Conservation (phyloP, 1,140 invertebrate species). For the Pararge aegeria region DNA sequence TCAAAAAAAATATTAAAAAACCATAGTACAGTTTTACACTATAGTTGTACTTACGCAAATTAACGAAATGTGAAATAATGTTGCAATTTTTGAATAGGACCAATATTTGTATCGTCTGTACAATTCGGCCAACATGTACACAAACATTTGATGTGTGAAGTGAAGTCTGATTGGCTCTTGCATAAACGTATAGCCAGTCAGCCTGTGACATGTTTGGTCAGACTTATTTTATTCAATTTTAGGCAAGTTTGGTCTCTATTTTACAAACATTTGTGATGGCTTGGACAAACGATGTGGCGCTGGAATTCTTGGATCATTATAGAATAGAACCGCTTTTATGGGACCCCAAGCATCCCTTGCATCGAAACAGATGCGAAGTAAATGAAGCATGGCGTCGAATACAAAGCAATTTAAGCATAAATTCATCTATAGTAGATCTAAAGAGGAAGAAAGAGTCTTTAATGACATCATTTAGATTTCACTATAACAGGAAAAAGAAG, state of each 20-base stretch:
- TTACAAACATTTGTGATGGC: constrained; percentile 43
- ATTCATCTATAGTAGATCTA: constrained; percentile 51
- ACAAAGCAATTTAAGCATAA: constrained; percentile 50
- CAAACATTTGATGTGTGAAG: too few relatives aligned
- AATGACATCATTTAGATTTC: constrained; percentile 63
- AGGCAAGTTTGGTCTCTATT: constrained; percentile 2
- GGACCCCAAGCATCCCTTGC: constrained; percentile 48
- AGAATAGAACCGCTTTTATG: constrained; percentile 44
- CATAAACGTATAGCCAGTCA: too few relatives aligned
- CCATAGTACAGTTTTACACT: too few relatives aligned
- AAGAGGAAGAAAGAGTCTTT: constrained; percentile 69
- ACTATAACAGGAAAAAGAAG: constrained; percentile 55
- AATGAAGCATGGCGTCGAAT: constrained; percentile 49
- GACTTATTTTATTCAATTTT: too few relatives aligned
- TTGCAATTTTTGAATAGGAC: too few relatives aligned
- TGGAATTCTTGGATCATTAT: constrained; percentile 53
- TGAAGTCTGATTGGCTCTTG: too few relatives aligned
- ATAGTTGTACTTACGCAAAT: too few relatives aligned
- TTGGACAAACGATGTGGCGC: constrained; percentile 46
- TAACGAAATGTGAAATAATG: too few relatives aligned
- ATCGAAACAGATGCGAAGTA: constrained; percentile 34
- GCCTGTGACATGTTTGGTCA: too few relatives aligned
- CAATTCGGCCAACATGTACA: too few relatives aligned
- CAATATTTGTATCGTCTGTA: too few relatives aligned
- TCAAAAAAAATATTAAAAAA: too few relatives aligned